Evolutionary conservation across 2,113 vertebrate genomes (phyloP), one percentile per base, ranked within the genome.

Genomic region (Colossoma macropomum): DNA sequence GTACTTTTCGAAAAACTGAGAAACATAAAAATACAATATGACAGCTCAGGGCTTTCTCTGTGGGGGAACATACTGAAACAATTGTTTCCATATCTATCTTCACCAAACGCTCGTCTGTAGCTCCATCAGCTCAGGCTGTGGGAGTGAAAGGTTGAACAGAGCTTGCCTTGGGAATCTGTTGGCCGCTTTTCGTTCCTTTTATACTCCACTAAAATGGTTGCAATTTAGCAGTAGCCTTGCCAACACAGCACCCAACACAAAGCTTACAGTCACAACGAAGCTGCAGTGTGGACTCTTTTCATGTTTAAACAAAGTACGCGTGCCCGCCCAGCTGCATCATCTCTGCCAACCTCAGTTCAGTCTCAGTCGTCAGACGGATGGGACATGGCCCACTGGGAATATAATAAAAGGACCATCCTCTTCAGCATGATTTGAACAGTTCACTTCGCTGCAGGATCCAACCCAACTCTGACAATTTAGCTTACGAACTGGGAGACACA

Each of bases 61-160:
- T 59, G 63, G 34, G 50, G 54, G 32, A 27, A 60, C 34, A 71
- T 45, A 71, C 34, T 71, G 68, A 45, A 71, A 71, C 74, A 59
- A 76, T 76, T 60, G 74, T 80, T 72, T 73, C 38, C 69, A 73
- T 50, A 71, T 41, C 79, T 72, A 52, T 80, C 50, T 80, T 56
- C 28, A 71, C 1, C 50, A 80, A 80, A 45, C 25, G 52, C 66
- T 62, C 59, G 59, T 62, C n/a, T 80, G 68, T n/a, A 45, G 19
- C 68, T 71, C 68, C 15, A 30, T 60, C 78, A 62, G 52, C 56
- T 28, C 78, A 80, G 68, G 17, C 66, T 59, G 50, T 60, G 34
- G 17, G 68, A 59, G 79, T 28, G 54, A 30, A 60, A 16, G 54
- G 68, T 62, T 80, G 70, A 62, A 62, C 32, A 60, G 54, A 62